These are phyloP conservation scores for Danaus plexippus DNA, from an alignment of 1,140 invertebrate genomes.

Conservation along the genomic window DNA sequence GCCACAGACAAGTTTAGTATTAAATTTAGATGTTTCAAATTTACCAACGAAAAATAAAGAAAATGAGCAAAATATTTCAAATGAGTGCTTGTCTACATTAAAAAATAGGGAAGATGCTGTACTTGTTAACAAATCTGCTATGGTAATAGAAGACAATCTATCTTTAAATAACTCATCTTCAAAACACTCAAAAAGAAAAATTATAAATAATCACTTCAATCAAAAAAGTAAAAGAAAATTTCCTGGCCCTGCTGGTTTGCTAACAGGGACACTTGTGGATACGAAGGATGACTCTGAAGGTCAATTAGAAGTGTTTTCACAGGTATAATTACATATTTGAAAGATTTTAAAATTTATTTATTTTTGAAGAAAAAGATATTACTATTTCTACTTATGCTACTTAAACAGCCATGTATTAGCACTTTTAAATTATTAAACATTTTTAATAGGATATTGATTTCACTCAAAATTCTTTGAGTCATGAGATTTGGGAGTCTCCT, in stretches of 20 bases:
- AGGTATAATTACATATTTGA: constrained; percentile 33
- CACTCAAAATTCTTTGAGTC: constrained; percentile 38
- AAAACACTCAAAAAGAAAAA: constrained; percentile 51
- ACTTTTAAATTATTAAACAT: background rate
- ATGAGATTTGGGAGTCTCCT: constrained; percentile 47
- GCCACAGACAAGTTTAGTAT: constrained; percentile 10
- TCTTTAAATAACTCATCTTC: constrained; percentile 12
- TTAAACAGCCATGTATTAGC: no score
- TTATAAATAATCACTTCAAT: constrained; percentile 58
- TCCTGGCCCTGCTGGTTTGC: constrained; percentile 56
- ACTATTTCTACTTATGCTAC: no score
- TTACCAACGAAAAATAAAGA: no score
- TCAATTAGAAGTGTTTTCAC: constrained; percentile 53
- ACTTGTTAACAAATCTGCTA: no score
- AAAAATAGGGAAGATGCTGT: constrained; percentile 15
- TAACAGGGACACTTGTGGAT: constrained; percentile 41
- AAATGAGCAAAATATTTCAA: background rate
- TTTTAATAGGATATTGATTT: constrained; percentile 53
- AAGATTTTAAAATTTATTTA: constrained; percentile 1
- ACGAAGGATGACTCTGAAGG: constrained; percentile 43
- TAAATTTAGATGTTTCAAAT: no score
- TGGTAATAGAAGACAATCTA: no score
- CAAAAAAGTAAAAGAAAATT: constrained; percentile 58
- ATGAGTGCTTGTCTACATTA: background rate
- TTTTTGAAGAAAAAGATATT: background rate